Base-by-base conservation (phyloP, 2,888 invertebrate genomes). In the Agelastica alni region DNA sequence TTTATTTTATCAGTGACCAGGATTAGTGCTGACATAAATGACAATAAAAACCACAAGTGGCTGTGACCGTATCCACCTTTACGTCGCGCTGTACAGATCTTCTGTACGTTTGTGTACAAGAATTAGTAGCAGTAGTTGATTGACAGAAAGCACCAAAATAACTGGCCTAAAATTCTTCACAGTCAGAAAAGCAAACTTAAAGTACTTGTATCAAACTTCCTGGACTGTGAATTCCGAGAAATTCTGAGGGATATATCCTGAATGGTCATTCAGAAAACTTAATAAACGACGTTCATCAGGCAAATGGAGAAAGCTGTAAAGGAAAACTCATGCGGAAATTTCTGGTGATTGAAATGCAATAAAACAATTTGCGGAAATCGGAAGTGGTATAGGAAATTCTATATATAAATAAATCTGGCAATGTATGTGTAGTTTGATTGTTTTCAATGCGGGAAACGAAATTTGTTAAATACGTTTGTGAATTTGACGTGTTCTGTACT, bases 281-380 rank as follows among this genome's bases (percentile, higher is more conserved):
- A 37, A 37, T 37, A 37, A 37, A 18, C 20, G 37, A 12, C 37
- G 10, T 37, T 37, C 37, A 37, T 37, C 37, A 37, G 18, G 37
- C 37, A 37, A 37, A 37, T 37, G 37, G 17, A 10, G 12, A 20
- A 37, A 37, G 18, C 18, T 37, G 4, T 6, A 9, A 18, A 20
- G 37, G 43, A 43, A 43, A 43, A 30, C 12, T 30, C 43, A 43
- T 30, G 43, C 30, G 43, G 43, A 43, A 43, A 28, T 28, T 43
- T 42, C 16, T 14, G 13, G 10, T 17, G 30, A 43, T 43, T 43
- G 30, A 43, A 43, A 20, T 28, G 30, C 18, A 13, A 43, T 43
- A 43, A 37, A 37, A 37, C 37, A 37, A 37, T 37, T 37, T 37
- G 43, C 6, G 43, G 9, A 16, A 43, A 43, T 22, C 28, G 4